Conservation (phyloP, 2,888 invertebrate species). For the Apodemia mormo region DNA sequence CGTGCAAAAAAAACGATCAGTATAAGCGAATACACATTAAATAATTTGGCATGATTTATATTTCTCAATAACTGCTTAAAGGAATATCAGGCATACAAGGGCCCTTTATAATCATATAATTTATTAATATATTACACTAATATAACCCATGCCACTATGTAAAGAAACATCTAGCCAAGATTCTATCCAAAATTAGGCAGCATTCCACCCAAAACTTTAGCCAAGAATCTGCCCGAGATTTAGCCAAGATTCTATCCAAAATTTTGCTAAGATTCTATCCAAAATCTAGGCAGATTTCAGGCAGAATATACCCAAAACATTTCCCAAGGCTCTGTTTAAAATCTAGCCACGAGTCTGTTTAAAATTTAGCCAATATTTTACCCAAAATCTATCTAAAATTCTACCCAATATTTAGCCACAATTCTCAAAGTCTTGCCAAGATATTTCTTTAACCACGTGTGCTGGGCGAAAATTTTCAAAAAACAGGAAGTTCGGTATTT, state of each 20-base stretch:
- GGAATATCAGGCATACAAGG: constrained; percentile 34
- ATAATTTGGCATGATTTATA: constrained; percentile 11
- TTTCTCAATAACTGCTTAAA: constrained; percentile 11
- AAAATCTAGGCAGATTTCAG: neutral
- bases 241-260: neutral
- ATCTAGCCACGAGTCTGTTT: neutral
- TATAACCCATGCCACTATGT: neutral
- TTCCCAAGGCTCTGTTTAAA: neutral
- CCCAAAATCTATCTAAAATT: neutral
- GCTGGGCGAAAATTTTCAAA: constrained; percentile 36
- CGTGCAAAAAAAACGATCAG: too few species aligned
- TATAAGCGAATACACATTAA: neutral
- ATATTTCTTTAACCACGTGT: constrained; percentile 24
- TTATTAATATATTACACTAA: constrained; percentile 24
- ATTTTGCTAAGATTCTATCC: neutral
- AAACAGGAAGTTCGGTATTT: constrained; percentile 59
- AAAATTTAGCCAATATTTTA: too few species aligned
- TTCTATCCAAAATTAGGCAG: neutral
- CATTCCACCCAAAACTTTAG: neutral
- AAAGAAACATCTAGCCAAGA: constrained; percentile 6
- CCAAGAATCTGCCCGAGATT: neutral
- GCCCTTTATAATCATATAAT: constrained; percentile 25
- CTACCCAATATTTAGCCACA: too few species aligned
- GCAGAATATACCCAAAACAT: neutral
- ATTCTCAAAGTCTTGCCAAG: too few species aligned